Evolutionary conservation across 1,140 invertebrate species (phyloP), one percentile per base, ranked within the genome.

Genomic region (Drosophila ficusphila): DNA sequence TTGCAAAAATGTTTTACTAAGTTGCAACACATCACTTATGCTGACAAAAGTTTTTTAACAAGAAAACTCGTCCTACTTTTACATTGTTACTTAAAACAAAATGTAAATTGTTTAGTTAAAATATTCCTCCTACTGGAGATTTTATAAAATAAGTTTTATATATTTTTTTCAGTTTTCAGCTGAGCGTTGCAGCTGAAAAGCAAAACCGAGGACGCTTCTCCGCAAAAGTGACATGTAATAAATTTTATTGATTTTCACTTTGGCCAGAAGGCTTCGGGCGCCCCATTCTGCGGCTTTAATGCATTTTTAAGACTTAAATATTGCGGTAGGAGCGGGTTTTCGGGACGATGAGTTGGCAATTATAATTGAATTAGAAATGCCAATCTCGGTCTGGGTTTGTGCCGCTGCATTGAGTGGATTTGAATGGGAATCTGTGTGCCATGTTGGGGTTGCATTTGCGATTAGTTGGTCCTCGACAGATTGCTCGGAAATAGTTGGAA

Each of bases 241-340:
- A 81, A 81, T 81, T 76, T 76, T 81, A 81, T 81, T 76, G 77
- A 81, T 81, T 81, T 81, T 81, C 77, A 44, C 77, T 76, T 81
- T 75, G 54, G 65, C 19, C 38, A 14, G 19, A 12, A 31, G 34
- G 14, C 47, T 21, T 19, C 60, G 27, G 60, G 2, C 42, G 44
- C 36, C 11, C 21, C 16, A 34, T 29, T 33, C 14, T 58, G 67
- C 49, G 65, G 67, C 74, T 78, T 77, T 78, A 67, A 78, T 73
- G 67, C 51, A 67, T 72, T 74, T 78, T 73, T 78, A 78, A 78
- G 61, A 51, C 75, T 74, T 78, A 73, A 73, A 71, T 64, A 52
- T 70, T 71, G 56, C 52, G 65, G 64, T 31, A 3, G 14, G 44
- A 18, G 23, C 11, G 31, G 29, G 46, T 16, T 18, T 41, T 70